These are phyloP conservation scores for Pomacea canaliculata DNA, from an alignment of 2,888 invertebrate genomes.

Conservation along the genomic window DNA sequence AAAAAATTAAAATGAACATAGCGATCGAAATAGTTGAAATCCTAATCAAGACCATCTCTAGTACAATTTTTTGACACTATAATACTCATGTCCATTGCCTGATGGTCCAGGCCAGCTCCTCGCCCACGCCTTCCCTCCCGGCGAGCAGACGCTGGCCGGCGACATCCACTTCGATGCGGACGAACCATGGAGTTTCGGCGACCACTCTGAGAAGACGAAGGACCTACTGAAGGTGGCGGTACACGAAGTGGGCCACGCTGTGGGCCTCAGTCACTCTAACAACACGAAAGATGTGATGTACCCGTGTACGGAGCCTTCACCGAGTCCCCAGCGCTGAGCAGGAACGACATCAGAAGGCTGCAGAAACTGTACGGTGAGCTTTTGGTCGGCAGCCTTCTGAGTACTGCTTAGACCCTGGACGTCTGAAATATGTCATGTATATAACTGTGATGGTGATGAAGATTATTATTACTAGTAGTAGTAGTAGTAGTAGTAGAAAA, in stretches of 20 bases:
- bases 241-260: constrained; percentile 26
- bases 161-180: constrained; percentile 34
- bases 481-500: no score
- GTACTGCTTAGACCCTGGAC: background rate
- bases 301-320: constrained; percentile 16
- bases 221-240: constrained; percentile 27
- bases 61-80: background rate
- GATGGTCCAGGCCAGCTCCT: constrained; percentile 18
- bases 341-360: constrained; percentile 19
- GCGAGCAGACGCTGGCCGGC: constrained; percentile 20
- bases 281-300: constrained; percentile 26
- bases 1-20: no score
- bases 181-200: constrained; percentile 24
- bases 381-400: background rate
- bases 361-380: constrained; percentile 25
- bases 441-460: no score
- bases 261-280: constrained; percentile 21
- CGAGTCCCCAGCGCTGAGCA: constrained; percentile 3
- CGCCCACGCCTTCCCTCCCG: constrained; percentile 31
- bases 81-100: background rate
- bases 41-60: no score
- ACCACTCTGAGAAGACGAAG: constrained; percentile 7
- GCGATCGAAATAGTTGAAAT: no score
- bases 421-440: no score
- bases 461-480: no score